Base-by-base conservation (phyloP, 1,140 invertebrate species). In the Myzus persicae region DNA sequence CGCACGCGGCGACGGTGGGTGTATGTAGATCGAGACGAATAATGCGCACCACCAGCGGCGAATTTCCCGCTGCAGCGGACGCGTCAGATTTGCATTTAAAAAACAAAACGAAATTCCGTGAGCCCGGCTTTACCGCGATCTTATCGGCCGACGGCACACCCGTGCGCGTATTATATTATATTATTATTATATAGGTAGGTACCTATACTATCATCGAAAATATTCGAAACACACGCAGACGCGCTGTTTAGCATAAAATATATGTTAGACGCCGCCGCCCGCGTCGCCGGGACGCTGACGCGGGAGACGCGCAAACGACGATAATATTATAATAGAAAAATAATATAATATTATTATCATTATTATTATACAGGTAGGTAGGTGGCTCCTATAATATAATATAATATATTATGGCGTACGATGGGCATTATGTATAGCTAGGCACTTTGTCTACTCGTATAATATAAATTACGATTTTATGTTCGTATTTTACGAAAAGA, bases 101-200 rank as follows among this genome's bases (percentile, higher is more conserved):
- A 76, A 76, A 76, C 59, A n/a, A 76, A 76, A 76, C 59, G 59
- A 76, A 76, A 76, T 76, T 76, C 59, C 59, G 59, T 76, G 14
- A 59, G 59, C 59, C 59, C 59, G 59, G n/a, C 31, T n/a, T 76
- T 76, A n/a, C 31, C n/a, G 59, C 14, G 59, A 76, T 76, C n/a
- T 76, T 76, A 76, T 76, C 59, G 59, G 31, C 14, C n/a, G 31
- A 76, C 14, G 59, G 59, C 59, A n/a, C 59, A 18, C 59, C 59
- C 31, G 59, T 18, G 14, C 18, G n/a, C 31, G n/a, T n/a, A 67
- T 18, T n/a, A 67, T n/a, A 76, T n/a, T 67, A n/a, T 59, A 31
- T 59, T 31, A 59, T 31, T 59, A 59, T 67, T 67, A 67, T 67
- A 48, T 31, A 31, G 5, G 2, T 26, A 8, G 24, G 9, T 31